Base-by-base conservation (phyloP, 2,888 invertebrate species). In the Machimus rusticus region DNA sequence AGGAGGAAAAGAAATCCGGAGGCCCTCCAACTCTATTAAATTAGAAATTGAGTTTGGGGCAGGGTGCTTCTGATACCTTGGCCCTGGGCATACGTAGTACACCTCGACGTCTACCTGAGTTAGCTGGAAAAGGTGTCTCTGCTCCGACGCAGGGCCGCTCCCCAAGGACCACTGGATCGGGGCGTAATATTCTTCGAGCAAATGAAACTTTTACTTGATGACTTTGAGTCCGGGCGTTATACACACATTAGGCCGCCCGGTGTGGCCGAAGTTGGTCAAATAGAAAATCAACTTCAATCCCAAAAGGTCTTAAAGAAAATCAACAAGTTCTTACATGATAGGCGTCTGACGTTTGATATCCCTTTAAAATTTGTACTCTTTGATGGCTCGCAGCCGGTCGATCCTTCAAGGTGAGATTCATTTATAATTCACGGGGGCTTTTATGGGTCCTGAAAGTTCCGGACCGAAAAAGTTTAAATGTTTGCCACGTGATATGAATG, bases 241-340 rank as follows among this genome's bases (percentile, higher is more conserved):
- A 79, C 31, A 79, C 79, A 79, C 51, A 79, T 79, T 79, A 79
- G 79, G 79, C 79, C 51, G 31, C 28, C 51, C 46, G 23, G 8
- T 79, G 79, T 51, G 23, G 23, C 14, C 23, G 51, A 66, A 46
- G 46, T 46, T 46, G 79, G 51, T 79, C 79, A 79, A 79, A 79
- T 79, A 79, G 79, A 79, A 79, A 79, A 79, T 79, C 79, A 51
- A 43, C 31, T 79, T 79, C 79, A 79, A 79, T 79, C 79, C 79
- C 79, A 51, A 79, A 79, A 79, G 79, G 79, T 79, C 79, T 79
- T 79, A 79, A 79, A 79, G 55, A 79, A 79, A 79, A 79, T 79
- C 79, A 79, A 79, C 79, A 79, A 79, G 79, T 79, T 19, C 79
- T 79, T 79, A 46, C 39, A 79, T 79, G 79, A 79, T 79, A 51